Conservation (phyloP, 2,888 invertebrate genomes). For the Pilophorus perplexus region DNA sequence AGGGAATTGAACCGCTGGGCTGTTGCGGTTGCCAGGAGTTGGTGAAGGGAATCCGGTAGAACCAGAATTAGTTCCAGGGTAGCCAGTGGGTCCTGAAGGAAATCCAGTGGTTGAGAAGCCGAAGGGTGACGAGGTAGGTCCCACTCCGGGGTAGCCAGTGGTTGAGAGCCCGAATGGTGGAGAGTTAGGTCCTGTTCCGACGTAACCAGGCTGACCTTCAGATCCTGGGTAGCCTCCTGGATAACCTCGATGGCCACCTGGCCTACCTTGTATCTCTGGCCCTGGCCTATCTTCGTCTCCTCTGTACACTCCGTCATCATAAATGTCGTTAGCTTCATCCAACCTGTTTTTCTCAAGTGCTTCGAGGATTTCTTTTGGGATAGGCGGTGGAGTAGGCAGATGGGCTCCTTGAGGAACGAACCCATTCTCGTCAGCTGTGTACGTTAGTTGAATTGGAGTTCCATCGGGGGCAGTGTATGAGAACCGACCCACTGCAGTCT, state of each 20-base stretch:
- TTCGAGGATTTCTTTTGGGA: slow-evolving; percentile 53
- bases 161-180: background rate
- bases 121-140: too few species aligned
- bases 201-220: slow-evolving; percentile 16
- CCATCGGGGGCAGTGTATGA: slow-evolving; percentile 70
- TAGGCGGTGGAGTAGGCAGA: slow-evolving; percentile 53
- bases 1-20: slow-evolving; percentile 10
- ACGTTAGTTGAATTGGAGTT: slow-evolving; percentile 58
- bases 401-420: slow-evolving; percentile 61
- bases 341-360: slow-evolving; percentile 55
- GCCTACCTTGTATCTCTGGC: too few species aligned
- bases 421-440: slow-evolving; percentile 68
- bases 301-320: slow-evolving; percentile 57
- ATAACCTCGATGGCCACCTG: background rate
- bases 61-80: slow-evolving; percentile 49
- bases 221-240: background rate
- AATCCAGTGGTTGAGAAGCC: too few species aligned
- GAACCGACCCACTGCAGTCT: slow-evolving; percentile 69
- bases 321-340: slow-evolving; percentile 57
- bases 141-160: too few species aligned
- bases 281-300: slow-evolving; percentile 54
- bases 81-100: background rate
- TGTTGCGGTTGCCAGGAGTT: too few species aligned
- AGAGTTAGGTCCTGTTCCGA: too few species aligned
- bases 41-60: background rate